Base-by-base conservation (phyloP, 2,888 invertebrate genomes). In the Smittia sp. region DNA sequence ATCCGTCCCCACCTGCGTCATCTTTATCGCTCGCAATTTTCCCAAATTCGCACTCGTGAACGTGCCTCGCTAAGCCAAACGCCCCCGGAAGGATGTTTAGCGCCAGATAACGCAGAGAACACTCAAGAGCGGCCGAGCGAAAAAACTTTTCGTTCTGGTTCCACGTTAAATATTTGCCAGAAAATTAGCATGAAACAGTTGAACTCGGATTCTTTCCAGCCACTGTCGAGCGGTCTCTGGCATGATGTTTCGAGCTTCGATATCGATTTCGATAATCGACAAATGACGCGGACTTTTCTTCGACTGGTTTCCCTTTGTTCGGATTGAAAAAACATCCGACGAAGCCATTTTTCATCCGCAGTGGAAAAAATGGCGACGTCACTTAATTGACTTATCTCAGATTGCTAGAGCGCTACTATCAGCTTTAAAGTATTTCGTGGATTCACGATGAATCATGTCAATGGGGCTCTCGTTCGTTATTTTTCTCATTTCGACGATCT, bases 141-240 rank as follows among this genome's bases (percentile, higher is more conserved):
- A 25, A 52, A 15, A 52, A 52, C 3, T 58, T 69, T 18, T 15
- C 39, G 22, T 15, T 39, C n/a, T 7, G 11, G 41, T 68, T n/a
- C 27, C 69, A 54, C 54, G 52, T 52, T 52, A 69, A 27, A 69
- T 69, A 54, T 69, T 69, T 69, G 69, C 69, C 69, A 69, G 69
- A 69, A 69, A 52, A 69, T 69, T 69, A 52, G 25, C 52, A 69
- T 69, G 69, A 69, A 69, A 52, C 25, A 39, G 7, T 39, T 18
- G 18, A 32, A 32, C 32, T 32, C 9, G 4, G 32, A 32, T 32
- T 9, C 32, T 32, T 32, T 32, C 52, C n/a, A 3, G 11, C n/a
- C n/a, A 46, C 18, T 46, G n/a, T 13, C 52, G 18, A 15, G 52
- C 11, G 3, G 2, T 13, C 52, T 46, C 18, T 46, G 52, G 4